Base-by-base conservation (phyloP, 2,113 vertebrate genomes). In the Zosterops lateralis region DNA sequence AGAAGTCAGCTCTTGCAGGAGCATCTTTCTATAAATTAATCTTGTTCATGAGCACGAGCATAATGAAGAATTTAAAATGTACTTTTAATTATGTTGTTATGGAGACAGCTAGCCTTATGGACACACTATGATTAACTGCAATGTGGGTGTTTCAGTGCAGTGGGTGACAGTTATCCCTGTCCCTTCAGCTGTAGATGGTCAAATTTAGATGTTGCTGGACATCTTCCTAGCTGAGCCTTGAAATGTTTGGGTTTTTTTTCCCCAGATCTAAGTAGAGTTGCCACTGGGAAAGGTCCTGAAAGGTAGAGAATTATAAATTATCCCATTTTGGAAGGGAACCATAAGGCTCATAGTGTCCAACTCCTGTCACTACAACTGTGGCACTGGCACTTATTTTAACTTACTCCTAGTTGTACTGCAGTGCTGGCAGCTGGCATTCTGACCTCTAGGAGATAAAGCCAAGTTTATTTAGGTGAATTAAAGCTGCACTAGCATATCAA, bases 331-430 rank as follows among this genome's bases (percentile, higher is more conserved):
- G 31, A 76, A 80, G 29, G 28, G n/a, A 48, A 4, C 8, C 4
- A 9, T 44, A 25, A 70, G 21, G 56, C 32, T 48, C 17, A 12
- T 6, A 0, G 7, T 1, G 4, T 58, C 40, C 32, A 61, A 1
- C 22, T 78, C 17, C 29, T 3, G 14, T 19, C 28, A 22, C 28
- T 34, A 9, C 48, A 71, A 0, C 53, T 44, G 0, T 53, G 36
- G 42, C 64, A 34, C 16, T 56, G 38, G 26, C 25, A 6, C 1
- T 1, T 44, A 2, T 47, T 71, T 17, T 21, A 72, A 36, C 7
- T 81, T 48, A 26, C 17, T 40, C 1, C 26, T 65, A 1, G 12
- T 61, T 2, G 2, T 24, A 16, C n/a, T 61, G 36, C 22, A 28
- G 24, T 28, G 53, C 34, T 28, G 29, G 42, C 65, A 76, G 45